phyloP scores from a whole-genome alignment of 1,140 invertebrate genomes.

The Diabrotica virgifera region DNA sequence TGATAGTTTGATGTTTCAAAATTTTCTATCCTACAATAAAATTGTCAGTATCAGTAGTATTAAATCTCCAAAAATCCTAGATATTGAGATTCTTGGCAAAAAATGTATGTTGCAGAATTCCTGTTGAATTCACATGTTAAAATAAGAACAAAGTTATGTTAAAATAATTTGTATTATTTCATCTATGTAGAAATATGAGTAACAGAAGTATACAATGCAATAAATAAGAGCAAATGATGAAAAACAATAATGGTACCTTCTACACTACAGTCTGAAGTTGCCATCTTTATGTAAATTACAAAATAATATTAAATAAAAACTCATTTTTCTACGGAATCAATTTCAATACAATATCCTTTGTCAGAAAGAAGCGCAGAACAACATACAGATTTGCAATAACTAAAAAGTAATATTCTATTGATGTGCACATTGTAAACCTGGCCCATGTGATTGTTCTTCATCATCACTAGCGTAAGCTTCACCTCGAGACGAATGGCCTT shows the following conservation, averaged over 20 bases:
- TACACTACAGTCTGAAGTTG: constrained; percentile 5
- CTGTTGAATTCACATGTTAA: not conserved
- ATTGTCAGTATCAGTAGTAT: too few relatives aligned
- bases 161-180: constrained; percentile 18
- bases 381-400: constrained; percentile 28
- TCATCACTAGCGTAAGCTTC: constrained; percentile 69
- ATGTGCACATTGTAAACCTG: constrained; percentile 67
- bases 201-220: constrained; percentile 5
- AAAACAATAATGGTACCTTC: not conserved
- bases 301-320: not conserved
- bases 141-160: constrained; percentile 10
- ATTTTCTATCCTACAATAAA: too few relatives aligned
- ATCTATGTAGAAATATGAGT: constrained; percentile 14
- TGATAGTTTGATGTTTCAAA: too few relatives aligned
- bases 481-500: constrained; percentile 49
- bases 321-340: constrained; percentile 14
- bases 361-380: constrained; percentile 46
- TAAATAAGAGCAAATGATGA: not conserved
- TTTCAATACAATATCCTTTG: constrained; percentile 38
- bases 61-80: too few relatives aligned
- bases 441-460: constrained; percentile 58
- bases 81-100: too few relatives aligned
- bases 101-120: too few relatives aligned
- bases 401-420: constrained; percentile 50
- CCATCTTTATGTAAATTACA: not conserved